Evolutionary conservation across 2,888 invertebrate species (phyloP).

Genomic region (Luperina nickerlii): DNA sequence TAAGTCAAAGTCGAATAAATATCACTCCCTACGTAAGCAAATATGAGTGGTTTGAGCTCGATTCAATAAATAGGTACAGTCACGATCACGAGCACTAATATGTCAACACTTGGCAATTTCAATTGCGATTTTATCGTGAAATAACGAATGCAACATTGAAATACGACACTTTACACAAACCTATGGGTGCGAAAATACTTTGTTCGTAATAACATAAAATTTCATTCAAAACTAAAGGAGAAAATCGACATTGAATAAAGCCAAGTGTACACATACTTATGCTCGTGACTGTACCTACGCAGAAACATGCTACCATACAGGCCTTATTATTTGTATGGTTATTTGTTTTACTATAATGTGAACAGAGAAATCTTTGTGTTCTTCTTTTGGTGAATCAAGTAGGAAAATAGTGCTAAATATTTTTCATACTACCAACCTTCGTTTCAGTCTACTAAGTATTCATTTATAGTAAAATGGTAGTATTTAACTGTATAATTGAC

Average conservation of each 20-base stretch:
- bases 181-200: too few species aligned
- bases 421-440: background rate
- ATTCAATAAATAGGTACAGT: background rate
- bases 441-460: background rate
- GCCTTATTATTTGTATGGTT: background rate
- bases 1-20: constrained; percentile 24
- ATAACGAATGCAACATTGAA: too few species aligned
- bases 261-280: too few species aligned
- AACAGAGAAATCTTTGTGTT: background rate
- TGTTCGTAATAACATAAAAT: too few species aligned
- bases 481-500: background rate
- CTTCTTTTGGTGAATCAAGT: background rate
- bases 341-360: background rate
- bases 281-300: background rate
- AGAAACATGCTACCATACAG: background rate
- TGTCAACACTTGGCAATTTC: too few species aligned
- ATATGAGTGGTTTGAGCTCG: background rate
- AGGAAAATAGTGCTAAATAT: background rate
- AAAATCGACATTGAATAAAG: too few species aligned
- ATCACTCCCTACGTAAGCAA: background rate
- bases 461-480: background rate
- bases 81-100: too few species aligned
- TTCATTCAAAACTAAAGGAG: too few species aligned
- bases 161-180: too few species aligned
- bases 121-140: too few species aligned